Percentiles rank a stretch among this genome's conserved stretches.
These are phyloP conservation scores for Thera britannica DNA, from an alignment of 2,888 invertebrate species.

Conservation along the genomic window DNA sequence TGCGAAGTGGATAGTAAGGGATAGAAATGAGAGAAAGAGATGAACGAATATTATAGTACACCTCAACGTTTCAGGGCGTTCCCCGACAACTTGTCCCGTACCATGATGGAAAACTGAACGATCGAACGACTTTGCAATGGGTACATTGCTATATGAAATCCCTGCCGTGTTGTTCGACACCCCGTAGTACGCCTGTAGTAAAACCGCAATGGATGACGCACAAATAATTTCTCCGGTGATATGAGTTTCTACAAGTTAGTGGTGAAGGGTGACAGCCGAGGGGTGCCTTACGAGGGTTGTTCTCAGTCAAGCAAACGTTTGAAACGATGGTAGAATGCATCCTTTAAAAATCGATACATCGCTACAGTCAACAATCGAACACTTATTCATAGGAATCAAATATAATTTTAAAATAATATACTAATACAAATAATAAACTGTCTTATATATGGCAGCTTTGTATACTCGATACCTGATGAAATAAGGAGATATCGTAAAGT, in stretches of 20 bases:
- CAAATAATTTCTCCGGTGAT: constrained; percentile 20
- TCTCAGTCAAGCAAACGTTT: constrained; percentile 11
- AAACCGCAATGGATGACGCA: constrained; percentile 35
- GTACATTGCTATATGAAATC: constrained; percentile 29
- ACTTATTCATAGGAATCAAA: too few relatives aligned
- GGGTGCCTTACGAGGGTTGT: constrained; percentile 31
- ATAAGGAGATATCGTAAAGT: neutral
- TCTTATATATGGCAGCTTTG: too few relatives aligned
- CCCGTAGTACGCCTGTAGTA: neutral
- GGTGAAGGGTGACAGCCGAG: constrained; percentile 6
- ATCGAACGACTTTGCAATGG: constrained; percentile 15
- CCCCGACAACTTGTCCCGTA: constrained; percentile 50
- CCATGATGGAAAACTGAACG: constrained; percentile 24
- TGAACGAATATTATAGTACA: constrained; percentile 53
- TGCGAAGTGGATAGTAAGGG: constrained; percentile 57
- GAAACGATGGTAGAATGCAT: constrained; percentile 13
- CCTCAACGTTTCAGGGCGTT: constrained; percentile 67
- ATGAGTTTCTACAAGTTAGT: constrained; percentile 4
- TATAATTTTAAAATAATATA: too few relatives aligned
- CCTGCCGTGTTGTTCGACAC: neutral
- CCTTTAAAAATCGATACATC: constrained; percentile 21
- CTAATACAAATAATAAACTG: too few relatives aligned
- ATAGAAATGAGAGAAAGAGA: constrained; percentile 67
- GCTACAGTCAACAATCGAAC: neutral
- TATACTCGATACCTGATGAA: too few relatives aligned